Percentiles rank a stretch among this genome's conserved stretches.
These are phyloP conservation scores for Dryobotodes eremita DNA, from an alignment of 2,888 invertebrate species.

Conservation along the genomic window DNA sequence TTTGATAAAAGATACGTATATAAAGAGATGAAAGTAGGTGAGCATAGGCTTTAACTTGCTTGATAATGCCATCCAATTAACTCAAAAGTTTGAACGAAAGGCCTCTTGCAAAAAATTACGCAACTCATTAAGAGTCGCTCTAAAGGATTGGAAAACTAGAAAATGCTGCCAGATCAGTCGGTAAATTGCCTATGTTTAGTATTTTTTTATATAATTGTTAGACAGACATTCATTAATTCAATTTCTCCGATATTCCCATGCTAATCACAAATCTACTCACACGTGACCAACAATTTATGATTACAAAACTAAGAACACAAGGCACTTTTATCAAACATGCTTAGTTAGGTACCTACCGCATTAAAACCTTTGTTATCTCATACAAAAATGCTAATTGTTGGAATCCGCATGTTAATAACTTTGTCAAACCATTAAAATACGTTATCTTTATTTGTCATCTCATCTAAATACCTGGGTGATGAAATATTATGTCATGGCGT, in stretches of 20 bases:
- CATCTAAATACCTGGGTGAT: conserved; percentile 51
- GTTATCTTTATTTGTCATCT: conserved; percentile 58
- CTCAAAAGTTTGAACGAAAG: not conserved
- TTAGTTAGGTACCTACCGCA: conserved; percentile 1
- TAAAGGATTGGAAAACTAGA: too few species aligned
- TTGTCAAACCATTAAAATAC: conserved; percentile 56
- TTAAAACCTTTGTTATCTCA: conserved; percentile 53
- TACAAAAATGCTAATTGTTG: conserved; percentile 63
- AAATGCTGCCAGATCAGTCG: not conserved
- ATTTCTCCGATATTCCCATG: not conserved
- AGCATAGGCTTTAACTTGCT: not conserved
- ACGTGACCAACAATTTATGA: not conserved
- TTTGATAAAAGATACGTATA: not conserved
- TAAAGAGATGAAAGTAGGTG: conserved; percentile 9
- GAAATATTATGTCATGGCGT: conserved; percentile 46
- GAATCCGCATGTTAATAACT: conserved; percentile 61
- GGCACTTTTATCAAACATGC: conserved; percentile 4
- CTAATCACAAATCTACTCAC: not conserved
- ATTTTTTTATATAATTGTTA: not conserved
- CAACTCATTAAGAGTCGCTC: not conserved
- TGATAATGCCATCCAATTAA: conserved; percentile 1
- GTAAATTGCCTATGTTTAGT: not conserved
- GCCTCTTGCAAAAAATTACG: not conserved
- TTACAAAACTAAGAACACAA: not conserved
- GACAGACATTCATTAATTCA: not conserved